Percentiles rank a stretch among this genome's conserved stretches.
phyloP scores from a whole-genome alignment of 2,888 invertebrate species.

The Stenotaenia linearis region DNA sequence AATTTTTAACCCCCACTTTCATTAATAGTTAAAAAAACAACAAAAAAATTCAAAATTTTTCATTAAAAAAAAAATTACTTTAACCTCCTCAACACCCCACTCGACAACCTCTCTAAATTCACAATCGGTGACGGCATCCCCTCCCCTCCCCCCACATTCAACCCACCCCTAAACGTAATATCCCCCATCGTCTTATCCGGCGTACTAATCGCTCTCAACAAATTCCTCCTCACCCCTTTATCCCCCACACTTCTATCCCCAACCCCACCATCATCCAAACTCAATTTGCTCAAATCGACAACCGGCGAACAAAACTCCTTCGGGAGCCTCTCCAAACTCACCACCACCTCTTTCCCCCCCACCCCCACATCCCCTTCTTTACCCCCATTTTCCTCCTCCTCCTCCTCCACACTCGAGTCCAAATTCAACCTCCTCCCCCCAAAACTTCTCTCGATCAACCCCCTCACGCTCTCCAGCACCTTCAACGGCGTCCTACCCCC shows the following conservation, averaged over 20 bases:
- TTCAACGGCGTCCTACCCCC: not conserved
- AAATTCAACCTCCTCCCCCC: not conserved
- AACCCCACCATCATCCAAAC: not conserved
- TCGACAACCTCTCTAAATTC: not conserved
- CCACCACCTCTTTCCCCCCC: not conserved
- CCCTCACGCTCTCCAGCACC: not conserved
- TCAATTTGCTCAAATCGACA: not conserved
- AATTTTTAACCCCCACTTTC: too few species aligned
- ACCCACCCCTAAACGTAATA: not conserved
- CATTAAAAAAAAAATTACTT: not conserved
- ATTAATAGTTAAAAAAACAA: too few species aligned
- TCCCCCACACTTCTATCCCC: not conserved
- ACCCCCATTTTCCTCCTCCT: too few species aligned
- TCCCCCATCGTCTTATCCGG: not conserved
- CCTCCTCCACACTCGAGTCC: not conserved
- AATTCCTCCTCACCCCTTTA: not conserved
- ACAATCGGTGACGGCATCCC: not conserved
- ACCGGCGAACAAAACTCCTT: not conserved
- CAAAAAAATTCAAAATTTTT: too few species aligned
- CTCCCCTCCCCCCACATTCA: too few species aligned
- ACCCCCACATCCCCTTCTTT: too few species aligned
- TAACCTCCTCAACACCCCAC: not conserved
- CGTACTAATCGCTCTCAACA: not conserved
- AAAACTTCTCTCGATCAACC: not conserved
- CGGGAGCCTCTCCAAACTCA: not conserved